Evolutionary conservation across 2,797 vertebrate species (phyloP).

Genomic region (Mormyrops boulengeri): DNA sequence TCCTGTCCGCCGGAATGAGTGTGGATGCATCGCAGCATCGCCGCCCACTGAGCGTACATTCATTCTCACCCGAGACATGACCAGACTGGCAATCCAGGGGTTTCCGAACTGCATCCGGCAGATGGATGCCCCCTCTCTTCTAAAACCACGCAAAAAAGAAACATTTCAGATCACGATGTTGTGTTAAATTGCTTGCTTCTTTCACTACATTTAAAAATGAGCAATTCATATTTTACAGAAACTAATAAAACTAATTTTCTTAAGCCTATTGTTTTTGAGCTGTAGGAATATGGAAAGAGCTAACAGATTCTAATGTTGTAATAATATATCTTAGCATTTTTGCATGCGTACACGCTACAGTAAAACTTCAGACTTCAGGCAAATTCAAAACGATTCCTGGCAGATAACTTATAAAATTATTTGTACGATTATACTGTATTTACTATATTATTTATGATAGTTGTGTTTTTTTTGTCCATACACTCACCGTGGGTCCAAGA

Average conservation of each 20-base stretch:
- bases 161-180: not conserved
- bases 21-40: not conserved
- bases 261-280: not conserved
- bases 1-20: not conserved
- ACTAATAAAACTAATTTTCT: not conserved
- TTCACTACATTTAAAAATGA: not conserved
- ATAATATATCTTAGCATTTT: not conserved
- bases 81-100: not conserved
- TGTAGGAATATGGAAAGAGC: not conserved
- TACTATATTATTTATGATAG: not conserved
- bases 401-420: not conserved
- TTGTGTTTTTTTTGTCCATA: not conserved
- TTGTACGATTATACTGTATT: not conserved
- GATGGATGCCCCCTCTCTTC: not conserved
- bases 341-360: not conserved
- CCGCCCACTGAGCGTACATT: not conserved
- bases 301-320: not conserved
- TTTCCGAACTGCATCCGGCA: not conserved
- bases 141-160: not conserved
- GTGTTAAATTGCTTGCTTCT: not conserved
- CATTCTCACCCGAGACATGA: not conserved
- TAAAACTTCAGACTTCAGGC: not conserved
- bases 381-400: not conserved
- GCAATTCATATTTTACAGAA: not conserved
- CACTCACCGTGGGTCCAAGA: not conserved